Conservation (phyloP, 2,888 invertebrate genomes). For the Drymonia ruficornis region DNA sequence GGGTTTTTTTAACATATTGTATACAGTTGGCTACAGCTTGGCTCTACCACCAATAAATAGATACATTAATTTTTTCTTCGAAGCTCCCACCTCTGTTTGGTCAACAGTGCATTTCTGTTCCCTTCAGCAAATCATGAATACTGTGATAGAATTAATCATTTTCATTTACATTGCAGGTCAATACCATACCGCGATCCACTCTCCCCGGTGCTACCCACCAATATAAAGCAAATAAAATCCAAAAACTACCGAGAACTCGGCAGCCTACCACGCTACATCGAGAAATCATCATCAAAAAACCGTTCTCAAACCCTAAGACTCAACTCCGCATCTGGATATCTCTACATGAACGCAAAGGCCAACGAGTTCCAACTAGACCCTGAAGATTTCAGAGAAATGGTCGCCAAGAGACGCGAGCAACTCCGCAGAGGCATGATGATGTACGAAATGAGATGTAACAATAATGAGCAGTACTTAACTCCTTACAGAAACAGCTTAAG, state of each 20-base stretch:
- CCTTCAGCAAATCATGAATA: too few relatives aligned
- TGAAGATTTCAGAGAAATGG: constrained; percentile 76
- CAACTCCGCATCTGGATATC: constrained; percentile 78
- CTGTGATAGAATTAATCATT: too few relatives aligned
- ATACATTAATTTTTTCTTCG: too few relatives aligned
- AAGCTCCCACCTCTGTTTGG: too few relatives aligned
- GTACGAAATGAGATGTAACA: constrained; percentile 65
- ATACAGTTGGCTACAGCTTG: too few relatives aligned
- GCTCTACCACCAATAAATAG: too few relatives aligned
- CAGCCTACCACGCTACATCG: constrained; percentile 72
- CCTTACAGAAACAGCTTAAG: constrained; percentile 62
- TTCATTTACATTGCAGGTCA: constrained; percentile 54
- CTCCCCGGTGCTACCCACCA: constrained; percentile 73
- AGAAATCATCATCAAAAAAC: constrained; percentile 68
- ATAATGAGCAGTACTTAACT: constrained; percentile 63
- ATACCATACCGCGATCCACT: constrained; percentile 75
- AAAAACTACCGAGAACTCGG: constrained; percentile 66
- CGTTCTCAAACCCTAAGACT: constrained; percentile 73
- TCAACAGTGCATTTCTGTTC: too few relatives aligned
- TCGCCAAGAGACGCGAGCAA: constrained; percentile 74
- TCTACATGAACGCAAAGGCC: constrained; percentile 79
- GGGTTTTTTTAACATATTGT: too few relatives aligned
- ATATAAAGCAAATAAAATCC: constrained; percentile 68
- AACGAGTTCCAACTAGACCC: constrained; percentile 80
- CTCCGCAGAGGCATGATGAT: constrained; percentile 71